These are phyloP conservation scores for Gnathonemus echidnorhynchus DNA, from an alignment of 2,113 vertebrate genomes.

Conservation along the genomic window DNA sequence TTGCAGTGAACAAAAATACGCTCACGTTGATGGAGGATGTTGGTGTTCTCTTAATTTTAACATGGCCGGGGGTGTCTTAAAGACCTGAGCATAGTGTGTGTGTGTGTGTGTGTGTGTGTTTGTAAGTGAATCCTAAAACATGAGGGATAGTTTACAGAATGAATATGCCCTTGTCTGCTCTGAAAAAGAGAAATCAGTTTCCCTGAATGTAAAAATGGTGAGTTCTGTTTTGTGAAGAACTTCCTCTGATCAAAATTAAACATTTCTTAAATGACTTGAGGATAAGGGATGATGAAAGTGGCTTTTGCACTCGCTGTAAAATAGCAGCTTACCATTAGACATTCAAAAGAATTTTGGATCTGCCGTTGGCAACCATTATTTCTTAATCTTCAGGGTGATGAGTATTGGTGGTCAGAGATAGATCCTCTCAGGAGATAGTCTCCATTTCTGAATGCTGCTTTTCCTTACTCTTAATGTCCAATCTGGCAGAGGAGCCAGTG, in stretches of 20 bases:
- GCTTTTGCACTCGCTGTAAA: conserved; percentile 11
- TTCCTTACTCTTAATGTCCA: not conserved
- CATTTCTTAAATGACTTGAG: not conserved
- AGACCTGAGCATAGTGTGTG: not conserved
- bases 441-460: not conserved
- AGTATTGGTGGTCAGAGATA: not conserved
- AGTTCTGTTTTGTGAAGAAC: not conserved
- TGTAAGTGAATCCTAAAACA: not conserved
- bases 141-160: conserved; percentile 4
- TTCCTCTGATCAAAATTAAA: conserved; percentile 9
- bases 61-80: not conserved
- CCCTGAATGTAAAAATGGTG: not conserved
- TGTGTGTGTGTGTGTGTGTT: not conserved
- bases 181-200: not conserved
- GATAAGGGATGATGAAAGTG: conserved; percentile 40
- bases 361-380: conserved; percentile 34
- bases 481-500: not conserved
- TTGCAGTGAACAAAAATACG: not conserved
- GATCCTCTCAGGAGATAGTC: not conserved
- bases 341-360: conserved; percentile 38
- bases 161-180: not conserved
- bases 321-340: conserved; percentile 30
- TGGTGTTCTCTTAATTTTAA: not conserved
- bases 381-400: conserved; percentile 13
- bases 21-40: not conserved